A percentile compares a stretch with the other conserved stretches of the same genome.
Evolutionary conservation across 2,888 invertebrate species (phyloP).

Genomic region (Thelaira solivaga): DNA sequence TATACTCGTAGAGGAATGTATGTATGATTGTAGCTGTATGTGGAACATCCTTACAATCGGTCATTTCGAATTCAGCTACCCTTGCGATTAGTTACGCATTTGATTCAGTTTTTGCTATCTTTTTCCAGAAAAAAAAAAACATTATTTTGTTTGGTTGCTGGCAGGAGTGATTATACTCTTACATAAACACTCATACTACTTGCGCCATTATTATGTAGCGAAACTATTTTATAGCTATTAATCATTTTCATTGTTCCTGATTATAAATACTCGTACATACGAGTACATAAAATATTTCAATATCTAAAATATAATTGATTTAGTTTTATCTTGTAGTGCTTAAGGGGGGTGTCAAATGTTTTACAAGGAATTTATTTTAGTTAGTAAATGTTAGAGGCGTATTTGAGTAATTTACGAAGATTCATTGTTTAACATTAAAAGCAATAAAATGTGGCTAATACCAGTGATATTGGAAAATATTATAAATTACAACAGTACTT

Average conservation of each 20-base stretch:
- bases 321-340: slow-evolving; percentile 8
- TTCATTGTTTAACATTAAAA: slow-evolving; percentile 21
- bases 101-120: slow-evolving; percentile 17
- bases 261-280: no score
- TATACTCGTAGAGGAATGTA: neutral
- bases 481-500: no score
- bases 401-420: slow-evolving; percentile 37
- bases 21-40: neutral
- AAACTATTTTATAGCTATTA: slow-evolving; percentile 68
- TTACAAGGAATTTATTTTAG: slow-evolving; percentile 48
- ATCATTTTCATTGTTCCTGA: slow-evolving; percentile 68
- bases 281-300: slow-evolving; percentile 61
- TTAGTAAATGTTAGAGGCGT: slow-evolving; percentile 57
- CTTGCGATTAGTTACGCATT: slow-evolving; percentile 59
- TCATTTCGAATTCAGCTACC: slow-evolving; percentile 57
- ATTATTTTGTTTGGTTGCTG: slow-evolving; percentile 32
- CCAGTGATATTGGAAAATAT: no score
- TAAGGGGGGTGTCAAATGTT: slow-evolving; percentile 27
- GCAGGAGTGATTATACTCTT: slow-evolving; percentile 23
- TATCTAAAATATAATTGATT: slow-evolving; percentile 50
- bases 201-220: slow-evolving; percentile 43
- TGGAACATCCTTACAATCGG: slow-evolving; percentile 45
- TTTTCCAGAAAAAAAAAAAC: no score
- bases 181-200: no score
- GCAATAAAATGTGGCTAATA: neutral